These are phyloP conservation scores for Sicus ferrugineus DNA, from an alignment of 2,888 invertebrate species.

Conservation along the genomic window DNA sequence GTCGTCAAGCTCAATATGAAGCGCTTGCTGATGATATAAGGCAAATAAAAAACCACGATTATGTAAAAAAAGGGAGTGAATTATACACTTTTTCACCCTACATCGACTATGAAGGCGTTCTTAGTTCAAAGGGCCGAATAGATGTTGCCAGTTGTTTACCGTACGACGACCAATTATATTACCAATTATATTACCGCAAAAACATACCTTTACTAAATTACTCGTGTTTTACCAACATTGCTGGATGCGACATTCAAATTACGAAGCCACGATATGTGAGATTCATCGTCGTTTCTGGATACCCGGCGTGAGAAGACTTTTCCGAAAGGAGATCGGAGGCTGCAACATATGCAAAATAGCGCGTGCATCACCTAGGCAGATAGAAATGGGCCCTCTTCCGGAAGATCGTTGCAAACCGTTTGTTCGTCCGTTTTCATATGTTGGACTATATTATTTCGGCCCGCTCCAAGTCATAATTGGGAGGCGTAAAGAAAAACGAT, in stretches of 20 bases:
- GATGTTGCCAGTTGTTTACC: conserved; percentile 34
- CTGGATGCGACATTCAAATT: conserved; percentile 32
- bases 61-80: not conserved
- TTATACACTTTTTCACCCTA: conserved; percentile 27
- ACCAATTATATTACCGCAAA: conserved; percentile 7
- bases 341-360: no score
- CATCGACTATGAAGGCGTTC: conserved; percentile 29
- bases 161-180: conserved; percentile 13
- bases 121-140: conserved; percentile 31
- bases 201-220: conserved; percentile 20
- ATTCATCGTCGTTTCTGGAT: conserved; percentile 14
- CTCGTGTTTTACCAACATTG: conserved; percentile 17
- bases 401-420: no score
- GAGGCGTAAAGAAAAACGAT: no score
- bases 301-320: conserved; percentile 23
- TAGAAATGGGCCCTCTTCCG: no score
- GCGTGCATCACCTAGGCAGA: no score
- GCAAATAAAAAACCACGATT: not conserved
- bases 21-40: not conserved
- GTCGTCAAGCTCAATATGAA: not conserved
- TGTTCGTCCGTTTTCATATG: no score
- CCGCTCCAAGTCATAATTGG: no score
- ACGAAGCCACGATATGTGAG: conserved; percentile 25
- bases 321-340: no score
- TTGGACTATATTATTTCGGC: no score